Evolutionary conservation across 2,888 invertebrate genomes (phyloP), one percentile per base, ranked within the genome.

Genomic region (Scrobipalpa atriplicella): DNA sequence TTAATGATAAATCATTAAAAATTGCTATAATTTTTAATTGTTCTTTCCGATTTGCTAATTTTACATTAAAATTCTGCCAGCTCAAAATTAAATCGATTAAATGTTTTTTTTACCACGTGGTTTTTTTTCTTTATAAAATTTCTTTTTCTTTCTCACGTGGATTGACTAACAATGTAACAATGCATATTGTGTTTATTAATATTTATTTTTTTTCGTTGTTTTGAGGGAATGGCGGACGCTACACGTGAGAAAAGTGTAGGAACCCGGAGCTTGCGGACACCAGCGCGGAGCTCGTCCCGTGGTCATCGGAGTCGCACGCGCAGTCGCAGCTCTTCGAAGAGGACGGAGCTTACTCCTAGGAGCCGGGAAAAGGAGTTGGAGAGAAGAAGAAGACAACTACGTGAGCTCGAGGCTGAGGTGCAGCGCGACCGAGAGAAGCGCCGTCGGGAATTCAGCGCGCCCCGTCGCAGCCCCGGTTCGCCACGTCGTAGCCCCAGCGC

Each of bases 221-320:
- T 67, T 41, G 66, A 69, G 52, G 52, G n/a, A 8, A 52, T 52
- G 52, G 52, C 52, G 52, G 52, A 52, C n/a, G 52, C 16, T 19
- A 52, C 19, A 16, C 16, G 19, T 11, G 18, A 52, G 52, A 52
- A 9, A 16, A 52, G 52, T 18, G n/a, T n/a, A n/a, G 52, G 19
- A 2, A 9, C 52, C 9, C 52, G 52, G 16, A 16, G 19, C 19
- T 13, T 52, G 19, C 52, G 19, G n/a, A 52, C 52, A 2, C 52
- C 52, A 52, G 52, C 8, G 18, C 2, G 52, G 52, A 8, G 9
- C n/a, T 1, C 16, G 11, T 52, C 52, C 9, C 16, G 52, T 52
- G 52, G 10, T 41, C 41, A 11, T 2, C 41, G 41, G 10, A 41
- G 41, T 41, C 41, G 41, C 6, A 11, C 41, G 11, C 41, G 41